Conservation (phyloP, 2,797 vertebrate species). For the Anguilla anguilla region DNA sequence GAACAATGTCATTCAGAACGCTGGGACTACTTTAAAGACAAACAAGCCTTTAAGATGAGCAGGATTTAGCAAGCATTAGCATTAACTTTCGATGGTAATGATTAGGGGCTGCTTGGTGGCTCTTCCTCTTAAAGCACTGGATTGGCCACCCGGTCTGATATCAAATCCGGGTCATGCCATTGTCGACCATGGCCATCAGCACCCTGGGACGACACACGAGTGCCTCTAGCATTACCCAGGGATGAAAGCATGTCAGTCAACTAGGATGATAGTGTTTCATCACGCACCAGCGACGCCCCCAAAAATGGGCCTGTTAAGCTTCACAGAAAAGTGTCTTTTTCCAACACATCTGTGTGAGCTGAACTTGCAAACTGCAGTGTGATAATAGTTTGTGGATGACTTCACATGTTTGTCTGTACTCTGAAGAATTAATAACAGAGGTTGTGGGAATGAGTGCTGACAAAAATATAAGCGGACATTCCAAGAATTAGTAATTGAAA, state of each 20-base stretch:
- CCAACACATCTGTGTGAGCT: neutral
- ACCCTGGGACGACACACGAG: too few species aligned
- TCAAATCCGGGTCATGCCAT: neutral
- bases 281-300: too few species aligned
- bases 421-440: neutral
- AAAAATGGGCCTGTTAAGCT: too few species aligned
- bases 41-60: neutral
- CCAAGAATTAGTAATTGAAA: neutral
- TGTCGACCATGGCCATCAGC: too few species aligned
- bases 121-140: neutral
- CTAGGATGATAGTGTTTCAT: neutral
- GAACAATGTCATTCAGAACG: neutral
- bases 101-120: too few species aligned
- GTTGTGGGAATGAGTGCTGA: neutral
- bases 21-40: neutral
- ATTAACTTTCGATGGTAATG: too few species aligned
- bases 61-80: too few species aligned
- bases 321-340: too few species aligned
- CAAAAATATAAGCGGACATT: neutral
- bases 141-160: neutral
- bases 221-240: neutral
- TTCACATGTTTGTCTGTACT: neutral
- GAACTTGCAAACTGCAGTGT: neutral
- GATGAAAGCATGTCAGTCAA: neutral
- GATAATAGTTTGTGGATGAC: neutral